Conservation (phyloP, 1,140 invertebrate genomes). For the Calliphora vicina region DNA sequence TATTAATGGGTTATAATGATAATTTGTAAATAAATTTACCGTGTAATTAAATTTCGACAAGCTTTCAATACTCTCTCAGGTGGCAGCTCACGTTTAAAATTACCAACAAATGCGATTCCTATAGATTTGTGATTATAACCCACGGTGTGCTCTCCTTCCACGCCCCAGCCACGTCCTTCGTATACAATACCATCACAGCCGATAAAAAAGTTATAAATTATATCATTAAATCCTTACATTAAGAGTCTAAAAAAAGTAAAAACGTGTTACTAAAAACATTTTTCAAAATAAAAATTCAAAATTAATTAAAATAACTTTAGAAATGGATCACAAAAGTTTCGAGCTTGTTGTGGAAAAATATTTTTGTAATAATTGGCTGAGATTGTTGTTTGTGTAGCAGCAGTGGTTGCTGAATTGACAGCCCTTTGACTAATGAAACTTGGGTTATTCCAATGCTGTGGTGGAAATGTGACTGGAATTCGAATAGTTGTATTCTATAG, state of each 20-base stretch:
- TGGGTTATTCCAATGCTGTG: too few species aligned
- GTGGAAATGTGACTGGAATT: too few species aligned
- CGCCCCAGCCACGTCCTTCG: conserved; percentile 73
- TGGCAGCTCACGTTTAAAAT: conserved; percentile 64
- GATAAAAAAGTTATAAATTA: conserved; percentile 72
- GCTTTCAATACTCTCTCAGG: conserved; percentile 52
- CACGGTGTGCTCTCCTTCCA: conserved; percentile 71
- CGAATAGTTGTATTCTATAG: too few species aligned
- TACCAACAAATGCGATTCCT: conserved; percentile 73
- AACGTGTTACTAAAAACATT: not conserved
- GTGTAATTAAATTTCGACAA: conserved; percentile 59
- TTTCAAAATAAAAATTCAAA: not conserved
- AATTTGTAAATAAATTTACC: conserved; percentile 28
- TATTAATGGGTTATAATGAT: not conserved
- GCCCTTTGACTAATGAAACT: too few species aligned
- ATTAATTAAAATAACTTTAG: too few species aligned
- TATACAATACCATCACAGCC: conserved; percentile 73
- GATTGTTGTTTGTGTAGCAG: too few species aligned
- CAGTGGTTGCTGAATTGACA: too few species aligned
- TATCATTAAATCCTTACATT: conserved; percentile 69
- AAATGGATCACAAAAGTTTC: too few species aligned
- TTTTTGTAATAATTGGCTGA: too few species aligned
- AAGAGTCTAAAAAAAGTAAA: conserved; percentile 52
- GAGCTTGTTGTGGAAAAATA: too few species aligned
- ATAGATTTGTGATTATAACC: conserved; percentile 71